Evolutionary conservation across 2,797 vertebrate species (phyloP).

Genomic region (Ctenosaura bakeri): DNA sequence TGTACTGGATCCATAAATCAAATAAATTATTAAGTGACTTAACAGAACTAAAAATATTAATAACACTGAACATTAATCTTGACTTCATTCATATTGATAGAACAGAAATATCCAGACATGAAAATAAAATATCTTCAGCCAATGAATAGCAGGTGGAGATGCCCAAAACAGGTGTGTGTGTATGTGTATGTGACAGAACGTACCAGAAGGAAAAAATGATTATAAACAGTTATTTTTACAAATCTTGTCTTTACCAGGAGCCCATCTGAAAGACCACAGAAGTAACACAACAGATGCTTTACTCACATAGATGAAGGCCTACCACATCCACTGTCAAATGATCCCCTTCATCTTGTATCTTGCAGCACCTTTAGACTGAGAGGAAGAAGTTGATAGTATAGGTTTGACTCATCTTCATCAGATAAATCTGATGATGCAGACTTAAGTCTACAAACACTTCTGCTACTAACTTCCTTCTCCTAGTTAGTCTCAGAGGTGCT

Average conservation of each 20-base stretch:
- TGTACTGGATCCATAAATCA: background rate
- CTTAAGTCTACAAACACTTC: too few species aligned
- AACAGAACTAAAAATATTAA: background rate
- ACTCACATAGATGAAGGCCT: too few species aligned
- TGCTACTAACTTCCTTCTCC: too few species aligned
- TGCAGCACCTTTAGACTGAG: too few species aligned
- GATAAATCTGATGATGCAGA: too few species aligned
- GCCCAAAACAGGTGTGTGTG: background rate
- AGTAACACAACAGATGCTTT: too few species aligned
- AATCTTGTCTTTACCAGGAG: background rate
- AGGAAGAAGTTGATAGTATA: too few species aligned
- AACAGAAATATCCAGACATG: background rate
- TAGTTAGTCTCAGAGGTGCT: too few species aligned
- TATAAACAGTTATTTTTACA: background rate
- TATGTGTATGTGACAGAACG: background rate
- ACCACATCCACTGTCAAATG: too few species aligned
- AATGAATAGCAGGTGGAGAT: background rate
- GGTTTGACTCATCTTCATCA: too few species aligned
- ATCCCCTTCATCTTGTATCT: too few species aligned
- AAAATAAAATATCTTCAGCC: background rate
- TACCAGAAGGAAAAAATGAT: background rate
- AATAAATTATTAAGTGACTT: too few species aligned
- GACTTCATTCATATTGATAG: background rate
- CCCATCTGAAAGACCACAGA: background rate
- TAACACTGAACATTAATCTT: background rate